Percentiles rank a stretch among this genome's conserved stretches.
phyloP scores from a whole-genome alignment of 1,140 invertebrate species.

The Neomicropteryx cornuta region DNA sequence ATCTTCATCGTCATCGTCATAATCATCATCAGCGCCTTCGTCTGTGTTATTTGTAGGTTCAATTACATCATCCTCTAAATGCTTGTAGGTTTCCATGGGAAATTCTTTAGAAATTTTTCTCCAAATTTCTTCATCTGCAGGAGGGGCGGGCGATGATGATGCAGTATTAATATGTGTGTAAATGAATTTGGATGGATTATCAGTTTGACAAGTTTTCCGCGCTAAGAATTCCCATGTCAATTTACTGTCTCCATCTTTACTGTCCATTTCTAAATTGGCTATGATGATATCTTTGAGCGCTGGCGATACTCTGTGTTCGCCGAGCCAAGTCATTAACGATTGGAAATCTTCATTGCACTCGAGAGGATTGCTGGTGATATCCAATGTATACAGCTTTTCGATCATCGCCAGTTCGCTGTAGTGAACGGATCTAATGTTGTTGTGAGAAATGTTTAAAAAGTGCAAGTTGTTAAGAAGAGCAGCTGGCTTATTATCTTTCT shows the following conservation, averaged over 20 bases:
- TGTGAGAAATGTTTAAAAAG: conserved; percentile 44
- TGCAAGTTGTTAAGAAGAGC: conserved; percentile 36
- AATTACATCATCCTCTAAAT: conserved; percentile 16
- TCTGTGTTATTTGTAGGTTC: conserved; percentile 21
- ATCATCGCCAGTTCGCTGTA: conserved; percentile 42
- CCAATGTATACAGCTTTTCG: conserved; percentile 47
- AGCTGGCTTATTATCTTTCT: conserved; percentile 29
- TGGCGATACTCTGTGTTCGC: conserved; percentile 35
- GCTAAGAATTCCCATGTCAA: conserved; percentile 33
- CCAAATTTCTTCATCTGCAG: conserved; percentile 36
- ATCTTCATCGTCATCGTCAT: conserved; percentile 8
- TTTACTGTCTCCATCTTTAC: conserved; percentile 23
- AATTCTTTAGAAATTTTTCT: conserved; percentile 39
- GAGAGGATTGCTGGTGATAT: conserved; percentile 52
- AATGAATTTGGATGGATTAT: conserved; percentile 6
- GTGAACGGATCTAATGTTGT: conserved; percentile 43
- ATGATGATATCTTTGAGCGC: conserved; percentile 28
- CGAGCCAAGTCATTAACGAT: conserved; percentile 45
- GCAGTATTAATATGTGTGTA: conserved; percentile 19
- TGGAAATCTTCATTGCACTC: conserved; percentile 47
- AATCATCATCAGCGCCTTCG: conserved; percentile 16
- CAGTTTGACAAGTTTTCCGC: conserved; percentile 27
- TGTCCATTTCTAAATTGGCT: conserved; percentile 33
- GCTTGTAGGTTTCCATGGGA: conserved; percentile 23
- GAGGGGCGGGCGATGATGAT: conserved; percentile 23